phyloP scores from a whole-genome alignment of 2,888 invertebrate species.

The Sminthurides aquaticus region DNA sequence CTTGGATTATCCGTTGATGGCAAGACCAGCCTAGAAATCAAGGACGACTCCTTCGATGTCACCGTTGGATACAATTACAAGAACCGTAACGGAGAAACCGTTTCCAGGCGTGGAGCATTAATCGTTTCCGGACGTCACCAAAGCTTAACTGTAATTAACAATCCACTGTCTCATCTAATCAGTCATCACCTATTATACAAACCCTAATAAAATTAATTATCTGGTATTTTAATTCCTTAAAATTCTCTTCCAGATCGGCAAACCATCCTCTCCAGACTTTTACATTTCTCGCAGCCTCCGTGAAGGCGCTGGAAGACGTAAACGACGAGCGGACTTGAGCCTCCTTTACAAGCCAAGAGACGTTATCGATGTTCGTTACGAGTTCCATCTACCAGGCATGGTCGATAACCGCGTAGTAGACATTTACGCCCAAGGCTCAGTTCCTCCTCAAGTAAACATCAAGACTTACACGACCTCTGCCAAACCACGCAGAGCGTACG shows the following conservation, averaged over 20 bases:
- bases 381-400: slow-evolving; percentile 21
- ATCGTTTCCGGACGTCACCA: slow-evolving; percentile 1
- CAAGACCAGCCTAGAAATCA: not conserved
- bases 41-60: slow-evolving; percentile 8
- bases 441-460: slow-evolving; percentile 13
- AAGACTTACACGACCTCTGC: slow-evolving; percentile 13
- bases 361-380: slow-evolving; percentile 15
- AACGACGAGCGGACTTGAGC: not conserved
- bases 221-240: no score
- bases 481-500: not conserved
- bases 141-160: slow-evolving; percentile 15
- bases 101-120: slow-evolving; percentile 7
- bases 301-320: slow-evolving; percentile 8
- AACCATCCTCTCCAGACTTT: slow-evolving; percentile 9
- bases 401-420: slow-evolving; percentile 13
- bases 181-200: no score
- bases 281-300: slow-evolving; percentile 12
- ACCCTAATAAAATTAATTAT: no score
- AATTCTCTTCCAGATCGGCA: slow-evolving; percentile 14
- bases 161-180: not conserved
- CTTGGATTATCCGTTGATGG: slow-evolving; percentile 11
- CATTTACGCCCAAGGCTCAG: slow-evolving; percentile 14
- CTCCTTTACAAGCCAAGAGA: not conserved
- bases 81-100: slow-evolving; percentile 7
- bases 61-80: slow-evolving; percentile 13